phyloP scores from a whole-genome alignment of 1,140 invertebrate genomes.

The Whitmania pigra region DNA sequence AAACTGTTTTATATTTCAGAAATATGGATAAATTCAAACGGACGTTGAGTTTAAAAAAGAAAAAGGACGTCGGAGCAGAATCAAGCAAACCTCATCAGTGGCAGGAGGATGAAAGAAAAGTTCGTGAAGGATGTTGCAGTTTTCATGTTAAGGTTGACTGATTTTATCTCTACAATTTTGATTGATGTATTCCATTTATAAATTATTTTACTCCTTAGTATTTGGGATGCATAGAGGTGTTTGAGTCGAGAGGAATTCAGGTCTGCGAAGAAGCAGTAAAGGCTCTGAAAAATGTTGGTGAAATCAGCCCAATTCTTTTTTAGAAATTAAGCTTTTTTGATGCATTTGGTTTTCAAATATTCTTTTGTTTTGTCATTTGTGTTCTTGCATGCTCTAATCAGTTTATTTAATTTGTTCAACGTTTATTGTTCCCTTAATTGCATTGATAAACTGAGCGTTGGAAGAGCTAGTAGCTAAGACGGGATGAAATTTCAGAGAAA shows the following conservation, averaged over 20 bases:
- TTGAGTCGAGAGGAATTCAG: slow-evolving; percentile 96
- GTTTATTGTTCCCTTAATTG: too few relatives aligned
- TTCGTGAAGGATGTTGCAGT: slow-evolving; percentile 82
- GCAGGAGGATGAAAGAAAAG: slow-evolving; percentile 92
- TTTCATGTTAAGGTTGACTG: slow-evolving; percentile 77
- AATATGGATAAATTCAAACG: slow-evolving; percentile 39
- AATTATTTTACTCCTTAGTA: slow-evolving; percentile 54
- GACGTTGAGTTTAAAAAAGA: slow-evolving; percentile 40
- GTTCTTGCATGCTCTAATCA: too few relatives aligned
- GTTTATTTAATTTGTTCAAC: too few relatives aligned
- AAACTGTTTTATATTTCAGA: too few relatives aligned
- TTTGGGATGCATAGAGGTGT: slow-evolving; percentile 95
- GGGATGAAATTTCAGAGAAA: slow-evolving; percentile 21
- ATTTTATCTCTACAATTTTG: not conserved
- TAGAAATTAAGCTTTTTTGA: slow-evolving; percentile 6
- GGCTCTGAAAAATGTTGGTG: slow-evolving; percentile 46
- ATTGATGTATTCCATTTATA: not conserved
- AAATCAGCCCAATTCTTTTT: not conserved
- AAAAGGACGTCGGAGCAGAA: slow-evolving; percentile 47
- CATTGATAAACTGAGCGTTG: too few relatives aligned
- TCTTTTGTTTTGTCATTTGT: too few relatives aligned
- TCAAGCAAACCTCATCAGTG: slow-evolving; percentile 90
- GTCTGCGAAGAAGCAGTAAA: slow-evolving; percentile 97
- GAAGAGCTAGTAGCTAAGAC: too few relatives aligned
- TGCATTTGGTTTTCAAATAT: not conserved